A percentile compares a stretch with the other conserved stretches of the same genome.
Conservation (phyloP, 2,888 invertebrate species). For the Cephus rjabovi region DNA sequence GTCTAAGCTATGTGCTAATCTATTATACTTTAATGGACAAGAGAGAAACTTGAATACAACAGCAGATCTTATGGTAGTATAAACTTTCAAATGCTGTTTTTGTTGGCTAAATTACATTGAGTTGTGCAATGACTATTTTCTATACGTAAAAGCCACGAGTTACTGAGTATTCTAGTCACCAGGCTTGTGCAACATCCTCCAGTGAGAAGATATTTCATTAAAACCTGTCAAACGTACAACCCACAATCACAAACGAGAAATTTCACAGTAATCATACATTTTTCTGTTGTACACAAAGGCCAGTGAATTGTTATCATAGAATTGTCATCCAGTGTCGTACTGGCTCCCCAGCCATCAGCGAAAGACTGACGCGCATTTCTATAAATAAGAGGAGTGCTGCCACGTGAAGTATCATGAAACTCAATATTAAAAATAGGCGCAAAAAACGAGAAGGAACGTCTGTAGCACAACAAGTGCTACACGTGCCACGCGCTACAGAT, state of each 20-base stretch:
- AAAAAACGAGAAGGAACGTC: neutral
- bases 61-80: neutral
- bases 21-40: neutral
- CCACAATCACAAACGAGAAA: neutral
- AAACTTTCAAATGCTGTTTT: slow-evolving; percentile 3
- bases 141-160: neutral
- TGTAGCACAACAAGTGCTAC: neutral
- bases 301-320: neutral
- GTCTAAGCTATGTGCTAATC: neutral
- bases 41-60: neutral
- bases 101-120: slow-evolving; percentile 7
- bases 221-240: neutral
- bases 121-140: slow-evolving; percentile 6
- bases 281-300: neutral
- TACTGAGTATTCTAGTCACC: neutral
- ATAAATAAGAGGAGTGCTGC: neutral
- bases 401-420: neutral
- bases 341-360: neutral
- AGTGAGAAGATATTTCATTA: neutral
- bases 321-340: neutral
- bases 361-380: neutral
- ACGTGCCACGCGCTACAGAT: neutral
- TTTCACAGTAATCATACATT: neutral
- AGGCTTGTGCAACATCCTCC: neutral
- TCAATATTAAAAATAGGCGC: neutral